Base-by-base conservation (phyloP, 2,888 invertebrate genomes). In the Drosophila neotestacea region DNA sequence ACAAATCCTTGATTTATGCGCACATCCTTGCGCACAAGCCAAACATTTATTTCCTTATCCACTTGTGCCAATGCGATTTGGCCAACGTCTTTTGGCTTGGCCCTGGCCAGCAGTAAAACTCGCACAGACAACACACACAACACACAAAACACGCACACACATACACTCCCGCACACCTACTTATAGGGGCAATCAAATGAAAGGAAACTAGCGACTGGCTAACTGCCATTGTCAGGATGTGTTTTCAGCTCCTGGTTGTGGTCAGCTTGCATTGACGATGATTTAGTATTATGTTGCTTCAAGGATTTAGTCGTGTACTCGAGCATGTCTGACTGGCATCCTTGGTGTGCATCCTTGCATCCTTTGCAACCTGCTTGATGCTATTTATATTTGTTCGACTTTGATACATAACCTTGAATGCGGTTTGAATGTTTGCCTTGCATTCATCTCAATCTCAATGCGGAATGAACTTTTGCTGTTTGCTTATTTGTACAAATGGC, bases 231-330 rank as follows among this genome's bases (percentile, higher is more conserved):
- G 80, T 81, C 77, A 78, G 61, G 36, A 52, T 59, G 59, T 47
- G 28, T 9, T 32, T 11, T 5, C 13, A 46, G 36, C 2, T 28
- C 38, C 5, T 47, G 46, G 22, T 47, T 55, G 46, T 69, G 77
- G 69, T 66, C 76, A 68, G 68, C 56, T 44, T 70, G 52, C 79
- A 78, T 87, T 90, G 91, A 91, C 90, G 90, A 91, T 91, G 91
- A 91, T 91, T 91, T 91, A 91, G 87, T 84, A 79, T 91, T 91
- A 90, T 91, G 86, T 88, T 81, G 81, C 78, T 85, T 76, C 83
- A 70, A 81, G 90, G 90, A 90, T 90, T 90, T 90, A 73, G 77
- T 70, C 75, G 73, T 85, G 85, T 89, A 85, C 80, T 89, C 88
- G 70, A 85, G 78, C 83, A 65, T 89, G 85, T 87, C 88, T 78